phyloP scores from a whole-genome alignment of 2,888 invertebrate species.

The Mylabris sibirica region DNA sequence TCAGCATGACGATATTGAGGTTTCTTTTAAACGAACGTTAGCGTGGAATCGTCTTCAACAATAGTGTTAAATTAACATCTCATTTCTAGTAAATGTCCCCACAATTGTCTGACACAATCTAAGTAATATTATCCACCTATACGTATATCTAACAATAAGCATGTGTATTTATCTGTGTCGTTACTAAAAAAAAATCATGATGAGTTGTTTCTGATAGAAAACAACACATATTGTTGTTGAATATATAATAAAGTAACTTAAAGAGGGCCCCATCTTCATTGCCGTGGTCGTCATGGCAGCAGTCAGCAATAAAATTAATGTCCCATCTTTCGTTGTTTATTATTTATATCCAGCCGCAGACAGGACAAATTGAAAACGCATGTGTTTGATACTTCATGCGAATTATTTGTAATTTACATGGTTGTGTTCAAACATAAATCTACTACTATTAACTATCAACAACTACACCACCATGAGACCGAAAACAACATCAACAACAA shows the following conservation, averaged over 20 bases:
- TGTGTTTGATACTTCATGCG: constrained; percentile 45
- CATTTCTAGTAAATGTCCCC: neutral
- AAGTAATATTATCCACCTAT: neutral
- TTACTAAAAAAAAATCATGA: neutral
- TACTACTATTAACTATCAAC: constrained; percentile 5
- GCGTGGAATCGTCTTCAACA: neutral
- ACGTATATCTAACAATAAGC: no score
- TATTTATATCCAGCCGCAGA: constrained; percentile 47
- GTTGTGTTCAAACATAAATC: constrained; percentile 35
- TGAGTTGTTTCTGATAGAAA: neutral
- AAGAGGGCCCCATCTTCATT: constrained; percentile 14
- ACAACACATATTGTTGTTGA: neutral
- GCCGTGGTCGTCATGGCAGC: constrained; percentile 27
- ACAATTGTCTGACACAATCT: neutral
- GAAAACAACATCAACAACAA: neutral
- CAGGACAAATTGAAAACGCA: constrained; percentile 53
- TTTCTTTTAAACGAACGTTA: neutral
- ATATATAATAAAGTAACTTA: constrained; percentile 3
- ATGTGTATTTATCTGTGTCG: neutral
- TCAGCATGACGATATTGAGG: no score
- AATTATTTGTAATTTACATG: constrained; percentile 43
- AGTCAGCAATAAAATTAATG: constrained; percentile 51
- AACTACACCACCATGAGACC: neutral
- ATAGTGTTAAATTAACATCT: constrained; percentile 10
- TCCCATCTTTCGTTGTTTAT: constrained; percentile 44